These are phyloP conservation scores for Lonchura striata DNA, from an alignment of 2,113 vertebrate genomes.

Conservation along the genomic window DNA sequence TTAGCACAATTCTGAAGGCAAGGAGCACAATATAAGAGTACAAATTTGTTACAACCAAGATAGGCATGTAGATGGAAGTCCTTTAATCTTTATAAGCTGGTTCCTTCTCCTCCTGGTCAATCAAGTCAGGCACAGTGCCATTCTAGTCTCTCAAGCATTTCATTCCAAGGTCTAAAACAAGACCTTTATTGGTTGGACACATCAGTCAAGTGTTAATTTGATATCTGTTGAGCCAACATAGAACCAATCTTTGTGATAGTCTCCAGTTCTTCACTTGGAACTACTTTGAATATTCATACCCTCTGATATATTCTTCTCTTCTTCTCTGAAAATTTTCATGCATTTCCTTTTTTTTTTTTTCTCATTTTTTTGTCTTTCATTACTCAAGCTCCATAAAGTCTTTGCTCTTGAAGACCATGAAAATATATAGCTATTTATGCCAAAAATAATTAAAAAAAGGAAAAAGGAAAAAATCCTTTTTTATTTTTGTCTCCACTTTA, in stretches of 20 bases:
- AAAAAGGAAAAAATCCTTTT: fast-evolving
- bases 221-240: neutral
- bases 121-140: neutral
- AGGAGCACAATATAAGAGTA: neutral
- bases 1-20: neutral
- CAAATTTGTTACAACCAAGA: neutral
- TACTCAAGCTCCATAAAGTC: neutral
- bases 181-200: neutral
- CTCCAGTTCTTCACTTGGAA: neutral
- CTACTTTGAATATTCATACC: neutral
- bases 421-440: neutral
- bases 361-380: neutral
- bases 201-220: neutral
- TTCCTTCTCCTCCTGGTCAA: neutral
- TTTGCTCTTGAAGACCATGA: neutral
- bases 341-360: neutral
- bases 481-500: neutral
- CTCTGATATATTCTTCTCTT: neutral
- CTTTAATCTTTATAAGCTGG: neutral
- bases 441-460: neutral
- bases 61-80: neutral
- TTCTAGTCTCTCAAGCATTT: neutral
- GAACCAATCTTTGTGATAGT: neutral
- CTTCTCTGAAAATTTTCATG: neutral
- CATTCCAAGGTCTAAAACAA: neutral